These are phyloP conservation scores for Helostoma temminkii DNA, from an alignment of 2,797 vertebrate species.

Conservation along the genomic window DNA sequence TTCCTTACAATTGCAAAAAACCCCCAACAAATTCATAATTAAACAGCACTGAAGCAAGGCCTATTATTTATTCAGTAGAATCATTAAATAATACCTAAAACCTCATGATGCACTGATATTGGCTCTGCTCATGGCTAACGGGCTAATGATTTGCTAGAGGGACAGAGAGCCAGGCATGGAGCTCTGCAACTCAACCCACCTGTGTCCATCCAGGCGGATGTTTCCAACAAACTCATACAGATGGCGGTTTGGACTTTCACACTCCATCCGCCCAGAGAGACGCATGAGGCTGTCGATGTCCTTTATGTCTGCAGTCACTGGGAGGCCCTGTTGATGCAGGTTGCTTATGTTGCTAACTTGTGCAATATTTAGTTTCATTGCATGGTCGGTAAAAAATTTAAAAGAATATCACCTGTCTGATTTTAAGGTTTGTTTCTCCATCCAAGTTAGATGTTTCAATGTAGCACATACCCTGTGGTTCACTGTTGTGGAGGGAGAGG, in stretches of 20 bases:
- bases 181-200: conserved; percentile 81
- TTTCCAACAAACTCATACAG: conserved; percentile 99
- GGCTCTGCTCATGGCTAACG: conserved; percentile 28
- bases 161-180: not conserved
- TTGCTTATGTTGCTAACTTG: conserved; percentile 17
- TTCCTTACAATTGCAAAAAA: conserved; percentile 14
- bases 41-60: conserved; percentile 31
- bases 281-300: conserved; percentile 93
- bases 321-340: conserved; percentile 87
- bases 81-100: conserved; percentile 36
- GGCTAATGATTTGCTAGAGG: conserved; percentile 7
- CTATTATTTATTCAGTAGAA: conserved; percentile 40
- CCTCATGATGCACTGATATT: conserved; percentile 3
- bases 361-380: not conserved
- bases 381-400: not conserved
- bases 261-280: conserved; percentile 94
- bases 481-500: conserved; percentile 83
- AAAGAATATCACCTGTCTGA: conserved; percentile 90
- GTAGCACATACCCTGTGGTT: conserved; percentile 99
- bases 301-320: conserved; percentile 91
- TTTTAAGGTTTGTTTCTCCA: conserved; percentile 99
- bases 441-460: conserved; percentile 99
- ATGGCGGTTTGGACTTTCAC: conserved; percentile 97
- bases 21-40: conserved; percentile 33
- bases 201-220: conserved; percentile 92